Evolutionary conservation across 2,113 vertebrate species (phyloP).

Genomic region (Carassius gibelio): DNA sequence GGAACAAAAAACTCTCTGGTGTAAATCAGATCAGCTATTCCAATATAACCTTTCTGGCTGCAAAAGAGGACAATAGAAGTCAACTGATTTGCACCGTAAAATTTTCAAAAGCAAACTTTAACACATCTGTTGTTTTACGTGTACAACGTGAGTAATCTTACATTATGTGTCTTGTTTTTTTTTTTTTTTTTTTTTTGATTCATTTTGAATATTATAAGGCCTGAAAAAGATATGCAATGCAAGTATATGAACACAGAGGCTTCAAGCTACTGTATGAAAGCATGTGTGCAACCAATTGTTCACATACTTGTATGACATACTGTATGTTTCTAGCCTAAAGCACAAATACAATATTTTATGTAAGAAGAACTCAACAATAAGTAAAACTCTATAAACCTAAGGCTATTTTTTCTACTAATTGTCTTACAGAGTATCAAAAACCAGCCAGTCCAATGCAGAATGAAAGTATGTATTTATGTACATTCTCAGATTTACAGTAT

Average conservation of each 20-base stretch:
- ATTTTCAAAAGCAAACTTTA: slow-evolving; percentile 54
- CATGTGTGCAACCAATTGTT: too few relatives aligned
- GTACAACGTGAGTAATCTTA: slow-evolving; percentile 60
- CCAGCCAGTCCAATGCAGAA: slow-evolving; percentile 29
- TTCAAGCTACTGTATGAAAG: too few relatives aligned
- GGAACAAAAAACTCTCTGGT: neutral
- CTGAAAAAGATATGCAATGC: too few relatives aligned
- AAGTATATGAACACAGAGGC: too few relatives aligned
- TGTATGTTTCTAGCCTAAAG: too few relatives aligned
- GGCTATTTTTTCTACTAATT: neutral
- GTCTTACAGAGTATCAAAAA: slow-evolving; percentile 30
- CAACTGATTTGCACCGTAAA: slow-evolving; percentile 64
- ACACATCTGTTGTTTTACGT: slow-evolving; percentile 48
- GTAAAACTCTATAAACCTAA: neutral
- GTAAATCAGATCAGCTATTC: slow-evolving; percentile 43
- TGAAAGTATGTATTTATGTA: slow-evolving; percentile 32
- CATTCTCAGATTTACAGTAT: neutral
- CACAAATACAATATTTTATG: too few relatives aligned
- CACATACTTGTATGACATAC: too few relatives aligned
- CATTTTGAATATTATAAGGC: too few relatives aligned
- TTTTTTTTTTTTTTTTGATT: too few relatives aligned
- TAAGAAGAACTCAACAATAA: neutral
- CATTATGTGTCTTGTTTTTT: too few relatives aligned
- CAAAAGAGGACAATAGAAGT: slow-evolving; percentile 59
- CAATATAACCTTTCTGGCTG: slow-evolving; percentile 64